These are phyloP conservation scores for Macrotus californicus DNA, from an alignment of 2,113 vertebrate species.

Conservation along the genomic window DNA sequence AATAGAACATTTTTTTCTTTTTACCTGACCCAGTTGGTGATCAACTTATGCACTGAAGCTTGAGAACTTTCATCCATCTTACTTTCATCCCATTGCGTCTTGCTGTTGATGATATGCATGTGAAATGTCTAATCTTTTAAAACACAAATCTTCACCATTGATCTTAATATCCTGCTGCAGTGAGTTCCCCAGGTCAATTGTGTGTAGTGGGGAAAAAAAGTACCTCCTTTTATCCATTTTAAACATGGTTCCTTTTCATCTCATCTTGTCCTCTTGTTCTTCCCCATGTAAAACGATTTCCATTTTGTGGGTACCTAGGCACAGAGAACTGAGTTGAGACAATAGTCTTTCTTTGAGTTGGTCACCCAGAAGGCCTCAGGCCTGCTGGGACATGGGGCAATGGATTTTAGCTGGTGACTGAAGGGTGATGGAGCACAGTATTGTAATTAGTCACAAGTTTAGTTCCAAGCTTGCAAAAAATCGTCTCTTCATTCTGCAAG, in stretches of 20 bases:
- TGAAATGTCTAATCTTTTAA: conserved; percentile 72
- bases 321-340: conserved; percentile 61
- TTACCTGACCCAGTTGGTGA: conserved; percentile 69
- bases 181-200: conserved; percentile 71
- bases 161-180: conserved; percentile 72
- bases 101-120: conserved; percentile 73
- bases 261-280: conserved; percentile 71
- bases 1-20: conserved; percentile 59
- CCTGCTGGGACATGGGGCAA: not conserved
- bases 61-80: conserved; percentile 66
- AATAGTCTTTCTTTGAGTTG: conserved; percentile 61
- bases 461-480: conserved; percentile 6
- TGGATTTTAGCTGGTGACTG: conserved; percentile 36
- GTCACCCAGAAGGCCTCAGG: conserved; percentile 41
- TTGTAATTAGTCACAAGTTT: conserved; percentile 58
- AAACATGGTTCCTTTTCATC: conserved; percentile 69
- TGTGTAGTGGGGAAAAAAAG: conserved; percentile 62
- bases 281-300: conserved; percentile 64
- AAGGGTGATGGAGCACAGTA: not conserved
- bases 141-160: conserved; percentile 73
- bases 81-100: conserved; percentile 67
- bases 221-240: conserved; percentile 70
- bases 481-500: not conserved
- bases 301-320: conserved; percentile 60
- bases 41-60: conserved; percentile 62